These are phyloP conservation scores for Emesis furor DNA, from an alignment of 2,888 invertebrate genomes.

Conservation along the genomic window DNA sequence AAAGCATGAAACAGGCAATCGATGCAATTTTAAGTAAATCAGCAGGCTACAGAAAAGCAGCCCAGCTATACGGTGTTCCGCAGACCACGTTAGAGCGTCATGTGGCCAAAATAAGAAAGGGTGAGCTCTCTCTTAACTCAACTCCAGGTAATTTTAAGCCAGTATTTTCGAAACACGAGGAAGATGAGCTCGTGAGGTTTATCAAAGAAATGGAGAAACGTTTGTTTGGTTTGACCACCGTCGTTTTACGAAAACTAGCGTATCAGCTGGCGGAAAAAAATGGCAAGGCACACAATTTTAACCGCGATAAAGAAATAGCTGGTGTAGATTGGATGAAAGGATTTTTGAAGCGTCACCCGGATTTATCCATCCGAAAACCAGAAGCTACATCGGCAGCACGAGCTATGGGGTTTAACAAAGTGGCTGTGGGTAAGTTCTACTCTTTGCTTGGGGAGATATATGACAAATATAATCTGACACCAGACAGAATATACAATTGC, in stretches of 20 bases:
- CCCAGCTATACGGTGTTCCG: slow-evolving; percentile 8
- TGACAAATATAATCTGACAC: slow-evolving; percentile 71
- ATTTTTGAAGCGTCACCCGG: slow-evolving; percentile 63
- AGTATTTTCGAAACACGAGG: slow-evolving; percentile 55
- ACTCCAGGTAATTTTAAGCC: slow-evolving; percentile 47
- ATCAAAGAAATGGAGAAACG: slow-evolving; percentile 70
- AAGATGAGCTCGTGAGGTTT: slow-evolving; percentile 69
- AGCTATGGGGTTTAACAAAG: slow-evolving; percentile 79
- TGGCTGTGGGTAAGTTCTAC: slow-evolving; percentile 68
- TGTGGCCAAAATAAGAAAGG: slow-evolving; percentile 19
- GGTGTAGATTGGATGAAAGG: slow-evolving; percentile 59
- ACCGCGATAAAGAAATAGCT: slow-evolving; percentile 19
- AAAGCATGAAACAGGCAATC: no score
- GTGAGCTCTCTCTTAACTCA: slow-evolving; percentile 39
- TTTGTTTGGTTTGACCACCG: slow-evolving; percentile 67
- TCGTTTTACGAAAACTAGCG: slow-evolving; percentile 62
- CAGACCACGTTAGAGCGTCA: no score
- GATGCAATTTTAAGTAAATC: no score
- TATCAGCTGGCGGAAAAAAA: slow-evolving; percentile 68
- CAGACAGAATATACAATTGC: slow-evolving; percentile 76
- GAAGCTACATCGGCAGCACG: slow-evolving; percentile 69
- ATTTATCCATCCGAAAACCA: slow-evolving; percentile 63
- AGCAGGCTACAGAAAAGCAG: no score
- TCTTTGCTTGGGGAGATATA: slow-evolving; percentile 56
- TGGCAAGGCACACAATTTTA: slow-evolving; percentile 65